A percentile compares a stretch with the other conserved stretches of the same genome.
These are phyloP conservation scores for Nasua narica DNA, from an alignment of 2,797 vertebrate species.

Conservation along the genomic window DNA sequence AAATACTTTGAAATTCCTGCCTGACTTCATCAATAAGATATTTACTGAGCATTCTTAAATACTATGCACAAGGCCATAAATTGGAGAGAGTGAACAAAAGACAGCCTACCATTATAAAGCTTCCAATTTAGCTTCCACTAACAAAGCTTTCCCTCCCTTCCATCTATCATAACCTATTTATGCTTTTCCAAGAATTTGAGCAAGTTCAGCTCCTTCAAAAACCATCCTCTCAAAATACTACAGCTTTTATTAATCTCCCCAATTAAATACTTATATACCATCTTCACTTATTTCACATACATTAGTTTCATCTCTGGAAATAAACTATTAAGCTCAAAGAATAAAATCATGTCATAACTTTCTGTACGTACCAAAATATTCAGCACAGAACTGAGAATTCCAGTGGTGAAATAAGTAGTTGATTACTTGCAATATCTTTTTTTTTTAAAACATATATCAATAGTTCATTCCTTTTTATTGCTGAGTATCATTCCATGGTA, in stretches of 20 bases:
- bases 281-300: not conserved
- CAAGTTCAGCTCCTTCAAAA: slow-evolving; percentile 15
- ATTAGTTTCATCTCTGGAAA: not conserved
- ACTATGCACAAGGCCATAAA: not conserved
- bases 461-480: no score
- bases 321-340: not conserved
- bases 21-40: not conserved
- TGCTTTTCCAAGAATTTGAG: not conserved
- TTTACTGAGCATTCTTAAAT: not conserved
- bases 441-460: no score
- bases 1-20: not conserved
- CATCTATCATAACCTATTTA: not conserved
- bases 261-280: not conserved
- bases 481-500: no score
- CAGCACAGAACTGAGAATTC: not conserved
- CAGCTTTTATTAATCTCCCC: not conserved
- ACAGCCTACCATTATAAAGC: not conserved
- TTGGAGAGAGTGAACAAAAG: not conserved
- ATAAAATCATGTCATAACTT: not conserved
- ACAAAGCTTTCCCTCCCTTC: not conserved
- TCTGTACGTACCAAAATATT: not conserved
- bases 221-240: not conserved
- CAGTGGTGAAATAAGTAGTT: not conserved
- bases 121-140: not conserved
- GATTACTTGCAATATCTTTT: not conserved